Percentiles rank a stretch among this genome's conserved stretches.
phyloP scores from a whole-genome alignment of 2,113 vertebrate species.

The Lagopus leucura region DNA sequence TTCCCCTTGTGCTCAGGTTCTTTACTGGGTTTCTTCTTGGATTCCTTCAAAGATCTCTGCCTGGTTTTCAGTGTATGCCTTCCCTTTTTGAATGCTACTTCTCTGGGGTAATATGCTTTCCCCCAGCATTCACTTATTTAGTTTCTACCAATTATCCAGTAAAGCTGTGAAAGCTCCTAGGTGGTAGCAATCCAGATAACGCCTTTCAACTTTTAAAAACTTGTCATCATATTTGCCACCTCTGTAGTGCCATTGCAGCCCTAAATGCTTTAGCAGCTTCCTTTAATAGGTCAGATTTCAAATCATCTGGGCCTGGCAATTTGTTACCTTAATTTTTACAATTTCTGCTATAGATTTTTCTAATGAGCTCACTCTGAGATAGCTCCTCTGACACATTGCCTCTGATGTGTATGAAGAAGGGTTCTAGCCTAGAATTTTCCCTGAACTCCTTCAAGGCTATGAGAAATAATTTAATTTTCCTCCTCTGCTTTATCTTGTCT shows the following conservation, averaged over 20 bases:
- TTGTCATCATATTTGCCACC: neutral
- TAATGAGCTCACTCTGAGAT: constrained; percentile 9
- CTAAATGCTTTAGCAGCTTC: neutral
- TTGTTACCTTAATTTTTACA: constrained; percentile 48
- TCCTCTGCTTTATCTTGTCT: constrained; percentile 42
- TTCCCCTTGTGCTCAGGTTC: neutral
- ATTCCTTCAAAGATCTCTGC: neutral
- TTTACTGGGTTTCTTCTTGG: neutral
- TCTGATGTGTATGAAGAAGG: constrained; percentile 30
- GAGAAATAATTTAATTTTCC: constrained; percentile 17
- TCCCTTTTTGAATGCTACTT: neutral
- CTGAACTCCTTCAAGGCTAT: constrained; percentile 34
- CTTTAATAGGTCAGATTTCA: constrained; percentile 34
- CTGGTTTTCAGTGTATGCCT: neutral
- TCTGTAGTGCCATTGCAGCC: neutral
- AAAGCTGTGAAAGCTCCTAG: neutral
- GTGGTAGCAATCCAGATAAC: neutral
- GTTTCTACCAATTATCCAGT: neutral
- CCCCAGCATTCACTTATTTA: neutral
- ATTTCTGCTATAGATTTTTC: constrained; percentile 17
- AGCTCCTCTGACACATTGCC: neutral
- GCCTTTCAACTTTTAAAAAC: neutral
- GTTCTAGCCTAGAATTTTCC: constrained; percentile 23
- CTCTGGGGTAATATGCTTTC: neutral
- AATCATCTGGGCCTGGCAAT: neutral